Percentiles rank a stretch among this genome's conserved stretches.
Evolutionary conservation across 2,113 vertebrate species (phyloP).

Genomic region (Microtus richardsoni): DNA sequence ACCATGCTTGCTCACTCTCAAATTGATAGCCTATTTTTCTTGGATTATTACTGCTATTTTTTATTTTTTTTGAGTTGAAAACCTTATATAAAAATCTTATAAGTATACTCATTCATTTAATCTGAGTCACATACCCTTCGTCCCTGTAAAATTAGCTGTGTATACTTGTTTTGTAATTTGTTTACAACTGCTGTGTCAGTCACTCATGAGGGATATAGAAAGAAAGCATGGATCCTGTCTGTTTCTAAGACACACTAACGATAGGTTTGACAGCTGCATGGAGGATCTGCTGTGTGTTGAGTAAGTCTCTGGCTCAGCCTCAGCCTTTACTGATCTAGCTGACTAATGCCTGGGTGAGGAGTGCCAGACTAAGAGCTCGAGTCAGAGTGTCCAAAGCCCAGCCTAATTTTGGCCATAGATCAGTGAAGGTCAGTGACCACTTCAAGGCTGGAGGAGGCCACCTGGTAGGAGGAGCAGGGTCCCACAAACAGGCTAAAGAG

Average conservation of each 20-base stretch:
- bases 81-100: not conserved
- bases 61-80: not conserved
- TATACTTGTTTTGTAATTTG: not conserved
- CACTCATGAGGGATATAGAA: not conserved
- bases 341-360: not conserved
- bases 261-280: not conserved
- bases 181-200: not conserved
- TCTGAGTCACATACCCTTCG: not conserved
- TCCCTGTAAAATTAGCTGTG: not conserved
- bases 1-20: not conserved
- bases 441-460: too few relatives aligned
- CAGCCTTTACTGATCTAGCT: not conserved
- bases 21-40: not conserved
- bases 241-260: not conserved
- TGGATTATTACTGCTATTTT: too few relatives aligned
- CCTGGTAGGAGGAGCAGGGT: too few relatives aligned
- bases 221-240: not conserved
- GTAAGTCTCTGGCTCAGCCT: not conserved
- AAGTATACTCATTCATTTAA: not conserved
- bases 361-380: not conserved
- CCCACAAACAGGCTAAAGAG: too few relatives aligned
- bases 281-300: not conserved
- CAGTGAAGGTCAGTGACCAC: not conserved
- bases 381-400: not conserved
- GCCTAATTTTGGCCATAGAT: not conserved